Conservation (phyloP, 2,113 vertebrate genomes). For the Ptilonorhynchus violaceus region DNA sequence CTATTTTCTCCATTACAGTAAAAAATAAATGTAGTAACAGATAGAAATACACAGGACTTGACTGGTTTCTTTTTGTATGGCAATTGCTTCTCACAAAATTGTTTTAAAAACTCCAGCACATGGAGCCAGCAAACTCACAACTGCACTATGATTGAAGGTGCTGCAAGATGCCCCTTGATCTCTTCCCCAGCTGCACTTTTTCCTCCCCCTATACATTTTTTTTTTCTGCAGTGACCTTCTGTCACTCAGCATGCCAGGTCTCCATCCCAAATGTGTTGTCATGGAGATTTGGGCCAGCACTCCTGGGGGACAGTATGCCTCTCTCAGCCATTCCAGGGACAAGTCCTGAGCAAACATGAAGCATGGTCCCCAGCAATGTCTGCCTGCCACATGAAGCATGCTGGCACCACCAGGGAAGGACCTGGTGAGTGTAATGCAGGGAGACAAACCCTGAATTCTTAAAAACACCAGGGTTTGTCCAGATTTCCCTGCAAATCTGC, state of each 20-base stretch:
- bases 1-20: background rate
- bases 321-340: background rate
- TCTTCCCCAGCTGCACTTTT: background rate
- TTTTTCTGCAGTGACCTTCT: background rate
- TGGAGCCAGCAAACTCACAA: background rate
- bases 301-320: background rate
- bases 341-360: background rate
- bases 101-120: background rate
- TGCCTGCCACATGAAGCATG: accelerated
- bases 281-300: background rate
- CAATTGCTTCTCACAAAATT: background rate
- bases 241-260: background rate
- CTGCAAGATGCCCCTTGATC: background rate
- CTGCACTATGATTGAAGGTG: background rate
- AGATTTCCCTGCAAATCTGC: background rate
- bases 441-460: background rate
- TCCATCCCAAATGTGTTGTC: background rate
- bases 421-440: background rate
- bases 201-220: accelerated
- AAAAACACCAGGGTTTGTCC: background rate
- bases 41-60: background rate
- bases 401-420: background rate
- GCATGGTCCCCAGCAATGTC: background rate
- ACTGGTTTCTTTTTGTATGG: background rate
- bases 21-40: background rate